phyloP scores from a whole-genome alignment of 1,140 invertebrate species.

The Cyphomyrmex costatus region DNA sequence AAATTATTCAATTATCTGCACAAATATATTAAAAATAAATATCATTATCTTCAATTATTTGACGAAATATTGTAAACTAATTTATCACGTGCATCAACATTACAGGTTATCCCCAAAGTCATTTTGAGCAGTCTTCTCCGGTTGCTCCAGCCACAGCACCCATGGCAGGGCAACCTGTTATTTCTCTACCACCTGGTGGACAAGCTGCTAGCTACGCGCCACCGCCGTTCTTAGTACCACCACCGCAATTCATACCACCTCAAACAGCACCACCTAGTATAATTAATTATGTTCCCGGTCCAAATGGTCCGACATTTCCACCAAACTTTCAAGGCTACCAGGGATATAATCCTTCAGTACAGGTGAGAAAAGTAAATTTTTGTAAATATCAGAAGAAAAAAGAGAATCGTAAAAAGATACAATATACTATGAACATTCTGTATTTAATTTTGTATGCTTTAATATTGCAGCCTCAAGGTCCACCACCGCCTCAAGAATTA shows the following conservation, averaged over 20 bases:
- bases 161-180: conserved; percentile 81
- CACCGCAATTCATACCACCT: conserved; percentile 84
- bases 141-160: conserved; percentile 80
- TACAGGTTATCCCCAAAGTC: conserved; percentile 81
- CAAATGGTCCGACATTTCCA: conserved; percentile 84
- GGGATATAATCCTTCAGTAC: conserved; percentile 83
- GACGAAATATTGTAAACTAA: not conserved
- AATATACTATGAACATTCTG: not conserved
- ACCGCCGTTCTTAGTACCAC: conserved; percentile 84
- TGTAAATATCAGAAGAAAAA: not conserved
- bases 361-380: conserved; percentile 70
- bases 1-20: not conserved
- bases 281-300: conserved; percentile 85
- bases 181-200: conserved; percentile 83
- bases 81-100: conserved; percentile 24
- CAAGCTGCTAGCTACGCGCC: conserved; percentile 84
- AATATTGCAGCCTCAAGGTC: conserved; percentile 76
- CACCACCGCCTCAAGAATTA: conserved; percentile 87
- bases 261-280: conserved; percentile 85
- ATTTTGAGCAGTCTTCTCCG: conserved; percentile 82
- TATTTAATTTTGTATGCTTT: not conserved
- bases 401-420: not conserved
- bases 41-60: not conserved
- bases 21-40: not conserved
- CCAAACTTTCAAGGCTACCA: conserved; percentile 85